A percentile compares a stretch with the other conserved stretches of the same genome.
Evolutionary conservation across 2,888 invertebrate genomes (phyloP).

Genomic region (Strigamia transsilvanica): DNA sequence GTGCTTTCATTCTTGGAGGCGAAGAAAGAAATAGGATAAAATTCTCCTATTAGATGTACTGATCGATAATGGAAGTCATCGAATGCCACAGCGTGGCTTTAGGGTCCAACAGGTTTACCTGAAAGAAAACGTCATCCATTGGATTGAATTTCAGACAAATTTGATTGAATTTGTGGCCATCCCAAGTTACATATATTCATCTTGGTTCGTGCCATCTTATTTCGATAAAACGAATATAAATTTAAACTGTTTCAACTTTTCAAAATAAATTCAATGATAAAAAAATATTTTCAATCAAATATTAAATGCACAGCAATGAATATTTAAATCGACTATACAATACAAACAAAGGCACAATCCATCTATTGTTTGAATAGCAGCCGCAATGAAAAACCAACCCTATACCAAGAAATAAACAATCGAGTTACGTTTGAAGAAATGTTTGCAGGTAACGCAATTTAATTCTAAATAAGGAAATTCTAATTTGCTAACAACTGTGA

Average conservation of each 20-base stretch:
- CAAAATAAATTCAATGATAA: too few species aligned
- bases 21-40: not conserved
- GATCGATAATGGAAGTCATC: slow-evolving; percentile 29
- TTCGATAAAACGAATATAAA: not conserved
- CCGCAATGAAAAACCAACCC: not conserved
- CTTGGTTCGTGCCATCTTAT: not conserved
- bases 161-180: not conserved
- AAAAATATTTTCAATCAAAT: too few species aligned
- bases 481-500: not conserved
- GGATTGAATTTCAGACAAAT: slow-evolving; percentile 22
- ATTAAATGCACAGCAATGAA: too few species aligned
- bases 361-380: not conserved
- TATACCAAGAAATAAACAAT: not conserved
- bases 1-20: slow-evolving; percentile 21
- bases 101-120: not conserved
- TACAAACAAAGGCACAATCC: too few species aligned
- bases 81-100: slow-evolving; percentile 22
- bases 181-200: not conserved
- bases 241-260: not conserved
- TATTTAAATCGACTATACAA: too few species aligned
- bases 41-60: slow-evolving; percentile 11
- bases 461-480: not conserved
- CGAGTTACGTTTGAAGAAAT: not conserved
- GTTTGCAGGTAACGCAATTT: not conserved
- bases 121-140: not conserved